Percentiles rank a stretch among this genome's conserved stretches.
Conservation (phyloP, 37 sponge, comb jelly and placozoan genomes). For the Lycopodina hypogea region DNA sequence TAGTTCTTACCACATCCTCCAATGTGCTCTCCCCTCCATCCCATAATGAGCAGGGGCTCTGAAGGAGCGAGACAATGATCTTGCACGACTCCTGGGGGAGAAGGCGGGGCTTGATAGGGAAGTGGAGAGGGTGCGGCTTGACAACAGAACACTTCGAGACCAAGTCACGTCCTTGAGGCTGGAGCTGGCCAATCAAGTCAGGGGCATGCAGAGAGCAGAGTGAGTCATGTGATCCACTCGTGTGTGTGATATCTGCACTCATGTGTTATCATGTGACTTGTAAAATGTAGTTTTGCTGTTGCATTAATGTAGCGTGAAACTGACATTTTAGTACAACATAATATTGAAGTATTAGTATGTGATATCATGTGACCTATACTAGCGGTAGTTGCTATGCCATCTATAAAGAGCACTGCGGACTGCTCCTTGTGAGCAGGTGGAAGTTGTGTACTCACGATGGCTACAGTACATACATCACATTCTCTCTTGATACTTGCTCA, state of each 20-base stretch:
- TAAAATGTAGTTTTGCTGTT: too few relatives aligned
- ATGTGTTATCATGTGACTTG: background rate
- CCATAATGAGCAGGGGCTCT: slow-evolving; percentile 6
- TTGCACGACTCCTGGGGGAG: slow-evolving; percentile 45
- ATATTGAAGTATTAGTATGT: too few relatives aligned
- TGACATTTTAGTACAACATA: too few relatives aligned
- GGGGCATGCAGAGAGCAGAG: slow-evolving; percentile 39
- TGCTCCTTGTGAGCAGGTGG: slow-evolving; percentile 7
- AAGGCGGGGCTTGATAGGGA: slow-evolving; percentile 49
- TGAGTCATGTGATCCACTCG: slow-evolving; percentile 28
- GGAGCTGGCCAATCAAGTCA: slow-evolving; percentile 41
- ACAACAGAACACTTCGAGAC: slow-evolving; percentile 16
- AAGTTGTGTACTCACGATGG: slow-evolving; percentile 33
- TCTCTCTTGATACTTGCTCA: too few relatives aligned
- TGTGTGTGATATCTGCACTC: background rate
- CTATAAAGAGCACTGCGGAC: slow-evolving; percentile 38
- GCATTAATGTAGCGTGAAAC: too few relatives aligned
- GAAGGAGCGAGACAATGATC: slow-evolving; percentile 24
- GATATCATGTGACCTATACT: too few relatives aligned
- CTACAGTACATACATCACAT: slow-evolving; percentile 4
- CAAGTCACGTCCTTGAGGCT: slow-evolving; percentile 27
- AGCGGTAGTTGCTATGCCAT: background rate
- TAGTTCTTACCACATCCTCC: too few relatives aligned
- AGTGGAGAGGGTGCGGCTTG: slow-evolving; percentile 36
- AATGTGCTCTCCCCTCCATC: too few relatives aligned